Conservation (phyloP, 2,888 invertebrate genomes). For the Rhimphoctona megacephalus region DNA sequence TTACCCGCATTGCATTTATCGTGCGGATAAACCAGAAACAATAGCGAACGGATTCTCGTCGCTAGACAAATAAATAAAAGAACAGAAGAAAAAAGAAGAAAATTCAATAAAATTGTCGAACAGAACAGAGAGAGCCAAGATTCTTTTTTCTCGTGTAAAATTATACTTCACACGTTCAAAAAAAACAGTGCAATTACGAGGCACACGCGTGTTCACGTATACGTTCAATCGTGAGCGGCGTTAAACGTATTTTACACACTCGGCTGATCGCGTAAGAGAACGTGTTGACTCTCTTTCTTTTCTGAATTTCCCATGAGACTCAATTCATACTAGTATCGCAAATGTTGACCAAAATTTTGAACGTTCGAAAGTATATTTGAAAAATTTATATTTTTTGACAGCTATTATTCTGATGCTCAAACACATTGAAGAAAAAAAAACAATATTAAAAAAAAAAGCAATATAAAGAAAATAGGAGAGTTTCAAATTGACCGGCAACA, state of each 20-base stretch:
- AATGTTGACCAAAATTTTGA: not conserved
- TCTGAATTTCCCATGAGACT: conserved; percentile 2
- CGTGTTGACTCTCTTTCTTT: conserved; percentile 21
- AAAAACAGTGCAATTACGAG: conserved; percentile 30
- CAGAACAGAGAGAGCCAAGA: not conserved
- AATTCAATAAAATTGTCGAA: not conserved
- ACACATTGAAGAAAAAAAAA: not conserved
- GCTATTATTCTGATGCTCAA: not conserved
- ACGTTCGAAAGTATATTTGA: not conserved
- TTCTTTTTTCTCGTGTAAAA: not conserved
- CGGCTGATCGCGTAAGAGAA: conserved; percentile 51
- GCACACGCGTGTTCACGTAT: conserved; percentile 1
- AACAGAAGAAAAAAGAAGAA: not conserved
- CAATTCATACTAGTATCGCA: not conserved
- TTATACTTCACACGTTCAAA: not conserved
- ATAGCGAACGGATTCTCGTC: conserved; percentile 15
- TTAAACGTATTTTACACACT: conserved; percentile 49
- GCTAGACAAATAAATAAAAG: not conserved
- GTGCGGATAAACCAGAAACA: conserved; percentile 6
- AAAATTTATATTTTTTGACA: not conserved
- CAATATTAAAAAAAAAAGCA: not conserved
- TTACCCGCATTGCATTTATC: not conserved
- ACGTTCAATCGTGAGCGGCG: conserved; percentile 36
- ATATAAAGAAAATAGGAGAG: not conserved
- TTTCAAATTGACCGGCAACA: not conserved